Evolutionary conservation across 2,888 invertebrate species (phyloP).

Genomic region (Clitarchus hookeri): DNA sequence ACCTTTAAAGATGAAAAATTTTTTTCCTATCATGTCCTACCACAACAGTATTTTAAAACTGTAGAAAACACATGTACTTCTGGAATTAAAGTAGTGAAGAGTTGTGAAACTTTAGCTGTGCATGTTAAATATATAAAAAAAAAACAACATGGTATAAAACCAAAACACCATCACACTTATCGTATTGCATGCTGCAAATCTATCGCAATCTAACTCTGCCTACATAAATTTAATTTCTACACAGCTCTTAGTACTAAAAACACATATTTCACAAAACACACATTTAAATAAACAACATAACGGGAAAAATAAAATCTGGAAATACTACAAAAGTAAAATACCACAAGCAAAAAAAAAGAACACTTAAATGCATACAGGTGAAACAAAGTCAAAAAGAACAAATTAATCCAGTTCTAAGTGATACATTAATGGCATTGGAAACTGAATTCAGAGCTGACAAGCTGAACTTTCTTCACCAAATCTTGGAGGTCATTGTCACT

Average conservation of each 20-base stretch:
- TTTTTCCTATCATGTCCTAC: too few species aligned
- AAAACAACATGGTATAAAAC: not conserved
- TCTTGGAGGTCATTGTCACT: not conserved
- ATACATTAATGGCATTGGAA: constrained; percentile 18
- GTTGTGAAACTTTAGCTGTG: constrained; percentile 1
- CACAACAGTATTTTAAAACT: too few species aligned
- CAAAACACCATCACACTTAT: constrained; percentile 6
- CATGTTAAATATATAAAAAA: not conserved
- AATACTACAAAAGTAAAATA: not conserved
- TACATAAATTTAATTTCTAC: not conserved
- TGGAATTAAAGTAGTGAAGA: not conserved
- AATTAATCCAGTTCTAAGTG: not conserved
- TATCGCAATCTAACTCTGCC: not conserved
- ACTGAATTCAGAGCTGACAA: constrained; percentile 24
- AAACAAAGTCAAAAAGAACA: not conserved
- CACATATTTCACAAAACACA: constrained; percentile 1
- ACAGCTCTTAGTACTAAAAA: not conserved
- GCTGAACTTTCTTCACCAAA: not conserved
- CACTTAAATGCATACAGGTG: not conserved
- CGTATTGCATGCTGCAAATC: not conserved
- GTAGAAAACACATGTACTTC: too few species aligned
- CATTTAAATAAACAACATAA: not conserved
- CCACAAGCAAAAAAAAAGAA: not conserved
- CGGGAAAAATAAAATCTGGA: not conserved
- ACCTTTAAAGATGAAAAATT: too few species aligned